A percentile compares a stretch with the other conserved stretches of the same genome.
Evolutionary conservation across 2,888 invertebrate species (phyloP).

Genomic region (Pristionchus maxplancki): DNA sequence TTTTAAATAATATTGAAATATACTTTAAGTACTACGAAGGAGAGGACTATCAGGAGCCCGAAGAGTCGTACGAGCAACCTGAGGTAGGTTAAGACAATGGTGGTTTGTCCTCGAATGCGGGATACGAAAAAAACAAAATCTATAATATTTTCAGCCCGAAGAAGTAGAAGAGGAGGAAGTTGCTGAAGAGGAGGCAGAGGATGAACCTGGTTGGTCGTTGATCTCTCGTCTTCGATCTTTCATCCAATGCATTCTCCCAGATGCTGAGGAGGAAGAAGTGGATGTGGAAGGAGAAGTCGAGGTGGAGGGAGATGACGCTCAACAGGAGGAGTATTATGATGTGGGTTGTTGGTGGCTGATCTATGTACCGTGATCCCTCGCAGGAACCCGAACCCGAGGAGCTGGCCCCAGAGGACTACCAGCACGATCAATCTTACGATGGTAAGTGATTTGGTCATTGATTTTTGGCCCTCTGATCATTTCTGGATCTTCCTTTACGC

Average conservation of each 20-base stretch:
- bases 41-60: neutral
- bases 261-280: neutral
- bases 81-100: neutral
- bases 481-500: too few relatives aligned
- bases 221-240: neutral
- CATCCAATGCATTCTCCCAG: neutral
- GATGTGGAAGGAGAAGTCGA: neutral
- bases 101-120: neutral
- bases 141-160: neutral
- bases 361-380: neutral
- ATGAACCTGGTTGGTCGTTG: neutral
- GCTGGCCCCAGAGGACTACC: slow-evolving; percentile 14
- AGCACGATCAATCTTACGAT: neutral
- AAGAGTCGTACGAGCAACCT: neutral
- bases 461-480: neutral
- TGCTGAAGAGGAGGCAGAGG: neutral
- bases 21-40: slow-evolving; percentile 33
- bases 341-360: neutral
- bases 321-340: slow-evolving; percentile 15
- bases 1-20: neutral
- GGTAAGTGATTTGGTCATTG: neutral
- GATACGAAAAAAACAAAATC: neutral
- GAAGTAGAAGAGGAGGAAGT: neutral
- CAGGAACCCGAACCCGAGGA: slow-evolving; percentile 15
- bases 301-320: neutral